Percentiles rank a stretch among this genome's conserved stretches.
Conservation (phyloP, 1,140 invertebrate genomes). For the Mactra quadrangularis region DNA sequence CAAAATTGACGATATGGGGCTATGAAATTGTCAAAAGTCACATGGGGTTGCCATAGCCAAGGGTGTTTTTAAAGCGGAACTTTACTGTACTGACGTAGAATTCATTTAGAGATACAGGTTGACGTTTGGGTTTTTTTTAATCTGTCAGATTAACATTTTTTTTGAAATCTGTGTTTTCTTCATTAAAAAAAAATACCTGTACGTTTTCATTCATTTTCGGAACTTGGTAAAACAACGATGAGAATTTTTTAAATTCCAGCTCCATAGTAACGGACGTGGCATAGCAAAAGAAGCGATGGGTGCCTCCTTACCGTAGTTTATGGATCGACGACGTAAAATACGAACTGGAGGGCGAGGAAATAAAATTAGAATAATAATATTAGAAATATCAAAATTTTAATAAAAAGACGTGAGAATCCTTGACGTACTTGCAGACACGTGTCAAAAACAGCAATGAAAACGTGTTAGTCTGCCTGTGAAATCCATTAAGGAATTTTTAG, state of each 20-base stretch:
- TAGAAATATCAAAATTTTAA: conserved; percentile 15
- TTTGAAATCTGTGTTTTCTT: too few relatives aligned
- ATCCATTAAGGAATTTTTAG: conserved; percentile 32
- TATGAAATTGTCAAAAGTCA: too few relatives aligned
- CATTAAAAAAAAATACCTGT: too few relatives aligned
- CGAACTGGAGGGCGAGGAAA: conserved; percentile 50
- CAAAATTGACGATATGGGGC: too few relatives aligned
- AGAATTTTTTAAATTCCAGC: conserved; percentile 24
- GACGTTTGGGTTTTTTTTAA: too few relatives aligned
- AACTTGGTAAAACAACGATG: conserved; percentile 8
- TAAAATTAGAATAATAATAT: conserved; percentile 32
- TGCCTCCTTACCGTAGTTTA: conserved; percentile 17
- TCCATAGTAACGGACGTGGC: conserved; percentile 4
- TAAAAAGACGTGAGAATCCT: conserved; percentile 17
- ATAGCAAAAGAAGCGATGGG: conserved; percentile 20
- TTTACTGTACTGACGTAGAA: too few relatives aligned
- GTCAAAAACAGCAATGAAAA: conserved; percentile 52
- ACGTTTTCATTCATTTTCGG: too few relatives aligned
- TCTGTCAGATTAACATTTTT: too few relatives aligned
- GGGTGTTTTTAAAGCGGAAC: too few relatives aligned
- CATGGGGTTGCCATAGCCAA: too few relatives aligned
- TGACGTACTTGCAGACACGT: conserved; percentile 30
- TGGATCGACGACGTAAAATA: conserved; percentile 27
- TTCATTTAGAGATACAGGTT: too few relatives aligned
- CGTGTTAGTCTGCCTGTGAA: conserved; percentile 46